Base-by-base conservation (phyloP, 2,113 vertebrate genomes). In the Cynopterus brachyotis region DNA sequence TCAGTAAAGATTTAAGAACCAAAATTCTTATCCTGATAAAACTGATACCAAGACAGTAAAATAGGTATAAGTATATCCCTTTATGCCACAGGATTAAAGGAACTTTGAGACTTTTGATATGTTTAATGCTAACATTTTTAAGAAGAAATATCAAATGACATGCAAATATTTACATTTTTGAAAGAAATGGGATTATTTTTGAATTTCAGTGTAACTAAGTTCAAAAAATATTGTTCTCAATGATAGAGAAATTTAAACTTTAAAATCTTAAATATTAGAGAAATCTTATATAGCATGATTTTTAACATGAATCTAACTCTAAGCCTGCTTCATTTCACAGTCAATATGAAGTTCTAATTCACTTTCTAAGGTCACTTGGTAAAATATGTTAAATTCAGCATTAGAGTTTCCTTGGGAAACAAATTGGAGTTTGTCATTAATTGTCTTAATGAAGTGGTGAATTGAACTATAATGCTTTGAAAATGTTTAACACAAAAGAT, bases 401-500 rank as follows among this genome's bases (percentile, higher is more conserved):
- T 79, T 84, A 88, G 17, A 78, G 13, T 88, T 94, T 76, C n/a
- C n/a, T 88, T 89, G 37, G 75, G 86, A 94, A 94, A 79, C 12
- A 90, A 94, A 86, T 17, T 37, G 16, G 17, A 30, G 11, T 95
- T 95, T 70, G 32, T 87, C 37, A 78, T 45, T 73, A 73, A 85
- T 19, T 15, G 16, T 67, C n/a, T 90, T 93, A 84, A 81, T 35
- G 57, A 78, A 62, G 16, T 73, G 32, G 7, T 82, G 3, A 82
- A 69, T 57, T 88, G 20, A 96, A 28, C 53, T 62, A 59, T 59
- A 82, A 76, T 94, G 45, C 40, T 94, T 76, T 89, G 53, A 73
- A 95, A 96, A 96, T 78, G 40, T 76, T 92, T 89, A 91, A 69
- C 40, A 47, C 96, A 55, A 78, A 96, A 78, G 22, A 42, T 89